Conservation (phyloP, 2,888 invertebrate genomes). For the Hofmannophila pseudospretella region DNA sequence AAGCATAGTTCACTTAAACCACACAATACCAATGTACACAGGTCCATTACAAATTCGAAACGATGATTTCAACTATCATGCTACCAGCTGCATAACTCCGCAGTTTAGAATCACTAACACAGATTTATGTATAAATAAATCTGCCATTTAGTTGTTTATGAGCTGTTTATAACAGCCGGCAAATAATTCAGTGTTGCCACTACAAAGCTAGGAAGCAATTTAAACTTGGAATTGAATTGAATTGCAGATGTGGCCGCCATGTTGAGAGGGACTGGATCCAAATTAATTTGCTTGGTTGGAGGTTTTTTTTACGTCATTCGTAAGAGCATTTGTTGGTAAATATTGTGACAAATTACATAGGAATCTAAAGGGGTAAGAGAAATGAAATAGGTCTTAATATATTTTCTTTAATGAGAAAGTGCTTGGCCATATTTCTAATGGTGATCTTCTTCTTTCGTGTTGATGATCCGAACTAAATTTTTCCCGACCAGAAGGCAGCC, state of each 20-base stretch:
- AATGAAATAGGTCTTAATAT: no score
- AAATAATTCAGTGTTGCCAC: conserved; percentile 29
- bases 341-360: neutral
- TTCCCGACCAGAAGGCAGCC: no score
- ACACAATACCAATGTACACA: no score
- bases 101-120: conserved; percentile 13
- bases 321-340: neutral
- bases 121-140: conserved; percentile 48
- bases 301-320: conserved; percentile 18
- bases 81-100: neutral
- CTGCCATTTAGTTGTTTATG: conserved; percentile 49
- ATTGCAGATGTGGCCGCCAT: conserved; percentile 46
- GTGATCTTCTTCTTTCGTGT: neutral
- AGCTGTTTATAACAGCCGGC: conserved; percentile 54
- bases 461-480: no score
- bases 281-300: conserved; percentile 17
- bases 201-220: conserved; percentile 11
- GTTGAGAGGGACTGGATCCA: conserved; percentile 20
- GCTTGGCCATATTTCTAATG: neutral
- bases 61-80: neutral
- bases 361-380: neutral
- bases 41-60: no score
- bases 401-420: neutral
- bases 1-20: no score
- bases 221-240: conserved; percentile 32